A percentile compares a stretch with the other conserved stretches of the same genome.
Evolutionary conservation across 2,888 invertebrate species (phyloP).

Genomic region (Orthonychiurus folsomi): DNA sequence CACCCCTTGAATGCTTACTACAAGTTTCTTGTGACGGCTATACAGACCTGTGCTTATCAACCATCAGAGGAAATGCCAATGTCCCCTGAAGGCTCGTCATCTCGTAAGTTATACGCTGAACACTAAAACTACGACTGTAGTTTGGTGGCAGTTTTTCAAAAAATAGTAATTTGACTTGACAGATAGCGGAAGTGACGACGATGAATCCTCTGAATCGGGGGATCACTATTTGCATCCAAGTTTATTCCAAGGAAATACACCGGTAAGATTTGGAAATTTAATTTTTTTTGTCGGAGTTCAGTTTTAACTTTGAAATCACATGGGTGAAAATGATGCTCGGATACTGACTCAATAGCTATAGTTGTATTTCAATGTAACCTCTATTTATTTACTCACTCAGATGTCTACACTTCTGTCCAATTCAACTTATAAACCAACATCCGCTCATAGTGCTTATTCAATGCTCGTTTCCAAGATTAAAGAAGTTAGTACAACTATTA

Average conservation of each 20-base stretch:
- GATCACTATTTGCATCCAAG: slow-evolving; percentile 71
- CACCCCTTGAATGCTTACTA: slow-evolving; percentile 80
- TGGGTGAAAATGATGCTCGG: too few relatives aligned
- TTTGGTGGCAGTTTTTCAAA: neutral
- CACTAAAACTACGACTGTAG: neutral
- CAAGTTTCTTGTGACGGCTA: slow-evolving; percentile 54
- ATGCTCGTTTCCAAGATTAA: slow-evolving; percentile 78
- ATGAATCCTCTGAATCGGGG: slow-evolving; percentile 51
- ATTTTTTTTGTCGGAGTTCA: neutral
- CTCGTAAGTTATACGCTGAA: slow-evolving; percentile 7
- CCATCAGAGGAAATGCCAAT: slow-evolving; percentile 41
- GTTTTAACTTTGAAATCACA: too few relatives aligned
- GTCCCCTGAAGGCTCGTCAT: slow-evolving; percentile 25
- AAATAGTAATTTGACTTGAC: neutral
- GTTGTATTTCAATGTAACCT: too few relatives aligned
- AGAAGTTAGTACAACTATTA: slow-evolving; percentile 45
- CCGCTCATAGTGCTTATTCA: slow-evolving; percentile 74
- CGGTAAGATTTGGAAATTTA: slow-evolving; percentile 14
- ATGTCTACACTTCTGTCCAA: neutral
- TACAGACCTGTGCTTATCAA: slow-evolving; percentile 58
- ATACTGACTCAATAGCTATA: too few relatives aligned
- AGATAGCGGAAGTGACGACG: slow-evolving; percentile 31
- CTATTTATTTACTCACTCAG: neutral
- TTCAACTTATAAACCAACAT: slow-evolving; percentile 59
- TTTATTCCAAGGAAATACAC: slow-evolving; percentile 47